These are phyloP conservation scores for Eupeodes latifasciatus DNA, from an alignment of 2,888 invertebrate species.

Conservation along the genomic window DNA sequence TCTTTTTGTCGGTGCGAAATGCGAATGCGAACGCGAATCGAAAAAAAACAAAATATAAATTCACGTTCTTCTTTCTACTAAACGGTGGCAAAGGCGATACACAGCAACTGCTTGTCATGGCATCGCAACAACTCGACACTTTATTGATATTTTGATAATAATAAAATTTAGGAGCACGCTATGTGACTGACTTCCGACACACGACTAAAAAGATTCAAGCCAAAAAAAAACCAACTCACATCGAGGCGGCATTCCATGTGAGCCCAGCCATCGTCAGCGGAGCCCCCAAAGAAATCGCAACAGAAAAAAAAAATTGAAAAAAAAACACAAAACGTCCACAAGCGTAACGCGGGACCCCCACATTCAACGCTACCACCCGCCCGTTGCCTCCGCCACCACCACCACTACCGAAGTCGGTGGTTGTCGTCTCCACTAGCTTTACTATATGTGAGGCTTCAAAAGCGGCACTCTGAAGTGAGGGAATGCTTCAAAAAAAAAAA, in stretches of 20 bases:
- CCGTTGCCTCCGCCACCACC: neutral
- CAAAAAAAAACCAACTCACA: slow-evolving; percentile 75
- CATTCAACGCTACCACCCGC: slow-evolving; percentile 49
- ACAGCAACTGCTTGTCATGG: slow-evolving; percentile 50
- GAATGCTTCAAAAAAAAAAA: slow-evolving; percentile 49
- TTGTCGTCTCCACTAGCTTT: slow-evolving; percentile 63
- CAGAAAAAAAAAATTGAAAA: slow-evolving; percentile 21
- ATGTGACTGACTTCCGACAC: slow-evolving; percentile 84
- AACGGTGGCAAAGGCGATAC: neutral
- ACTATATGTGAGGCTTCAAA: slow-evolving; percentile 59
- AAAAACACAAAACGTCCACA: slow-evolving; percentile 51
- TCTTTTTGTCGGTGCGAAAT: slow-evolving; percentile 14
- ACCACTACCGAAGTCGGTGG: slow-evolving; percentile 5
- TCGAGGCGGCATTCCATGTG: slow-evolving; percentile 64
- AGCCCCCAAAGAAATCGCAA: slow-evolving; percentile 68
- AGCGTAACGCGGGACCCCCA: slow-evolving; percentile 74
- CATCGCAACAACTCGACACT: slow-evolving; percentile 73
- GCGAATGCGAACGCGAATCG: no score
- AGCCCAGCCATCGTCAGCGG: slow-evolving; percentile 10
- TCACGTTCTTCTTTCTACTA: neutral
- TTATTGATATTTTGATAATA: slow-evolving; percentile 76
- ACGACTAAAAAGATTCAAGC: slow-evolving; percentile 82
- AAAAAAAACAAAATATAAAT: neutral
- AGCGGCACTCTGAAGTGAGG: slow-evolving; percentile 66
- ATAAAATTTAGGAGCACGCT: slow-evolving; percentile 81